Conservation (phyloP, 2,113 vertebrate genomes). For the Sceloporus undulatus region DNA sequence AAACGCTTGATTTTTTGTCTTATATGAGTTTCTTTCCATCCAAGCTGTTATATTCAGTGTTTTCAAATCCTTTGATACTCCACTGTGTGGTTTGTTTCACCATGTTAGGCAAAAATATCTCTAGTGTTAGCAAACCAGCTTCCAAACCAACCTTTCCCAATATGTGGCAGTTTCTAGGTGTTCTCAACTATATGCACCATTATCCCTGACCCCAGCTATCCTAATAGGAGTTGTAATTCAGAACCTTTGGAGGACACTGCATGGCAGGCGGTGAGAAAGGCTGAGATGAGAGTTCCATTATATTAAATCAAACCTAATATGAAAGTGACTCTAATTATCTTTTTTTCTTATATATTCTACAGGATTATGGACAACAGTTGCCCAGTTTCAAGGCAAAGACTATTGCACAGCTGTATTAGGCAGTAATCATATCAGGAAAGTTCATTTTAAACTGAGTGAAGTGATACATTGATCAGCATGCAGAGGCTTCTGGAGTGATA, state of each 20-base stretch:
- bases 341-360: background rate
- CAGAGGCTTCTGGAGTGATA: background rate
- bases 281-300: background rate
- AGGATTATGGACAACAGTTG: background rate
- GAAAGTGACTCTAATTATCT: background rate
- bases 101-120: background rate
- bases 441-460: constrained; percentile 1
- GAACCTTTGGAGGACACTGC: background rate
- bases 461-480: background rate
- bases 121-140: background rate
- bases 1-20: too few species aligned
- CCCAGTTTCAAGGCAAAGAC: background rate
- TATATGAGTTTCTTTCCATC: too few species aligned
- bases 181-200: background rate
- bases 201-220: background rate
- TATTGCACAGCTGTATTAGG: background rate
- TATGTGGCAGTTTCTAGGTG: background rate
- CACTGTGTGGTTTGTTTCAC: background rate
- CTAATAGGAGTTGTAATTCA: background rate
- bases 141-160: background rate
- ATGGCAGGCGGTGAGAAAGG: background rate
- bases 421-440: background rate
- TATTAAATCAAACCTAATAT: background rate
- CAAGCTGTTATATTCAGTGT: too few species aligned
- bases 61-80: background rate